These are phyloP conservation scores for Aspidapion aeneum DNA, from an alignment of 2,888 invertebrate genomes.

Conservation along the genomic window DNA sequence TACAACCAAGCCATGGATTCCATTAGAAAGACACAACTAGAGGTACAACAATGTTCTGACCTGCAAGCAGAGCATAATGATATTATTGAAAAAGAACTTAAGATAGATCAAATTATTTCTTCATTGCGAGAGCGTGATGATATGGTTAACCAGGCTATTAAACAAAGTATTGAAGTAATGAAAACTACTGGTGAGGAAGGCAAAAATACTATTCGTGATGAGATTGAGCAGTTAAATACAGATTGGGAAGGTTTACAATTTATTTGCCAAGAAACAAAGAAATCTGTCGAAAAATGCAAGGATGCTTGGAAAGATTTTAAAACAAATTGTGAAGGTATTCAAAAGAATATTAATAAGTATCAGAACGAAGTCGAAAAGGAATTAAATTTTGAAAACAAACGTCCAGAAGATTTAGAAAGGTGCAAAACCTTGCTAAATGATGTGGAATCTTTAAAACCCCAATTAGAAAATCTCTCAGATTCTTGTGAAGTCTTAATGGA, in stretches of 20 bases:
- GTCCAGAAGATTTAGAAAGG: constrained; percentile 71
- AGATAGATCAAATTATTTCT: constrained; percentile 65
- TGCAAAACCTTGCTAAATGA: constrained; percentile 73
- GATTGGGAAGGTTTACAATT: constrained; percentile 82
- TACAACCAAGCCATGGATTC: constrained; percentile 82
- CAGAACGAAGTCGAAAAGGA: constrained; percentile 62
- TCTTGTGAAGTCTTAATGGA: constrained; percentile 85
- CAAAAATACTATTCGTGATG: constrained; percentile 75
- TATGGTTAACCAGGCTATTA: constrained; percentile 68
- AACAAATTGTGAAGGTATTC: constrained; percentile 68
- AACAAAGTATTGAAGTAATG: constrained; percentile 70
- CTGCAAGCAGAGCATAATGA: constrained; percentile 83
- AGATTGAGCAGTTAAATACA: constrained; percentile 72
- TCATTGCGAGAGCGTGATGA: constrained; percentile 70
- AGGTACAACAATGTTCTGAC: constrained; percentile 80
- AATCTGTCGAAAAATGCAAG: constrained; percentile 70
- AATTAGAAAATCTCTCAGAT: constrained; percentile 81
- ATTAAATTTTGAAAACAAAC: constrained; percentile 64
- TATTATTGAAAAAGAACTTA: constrained; percentile 71
- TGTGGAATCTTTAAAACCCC: constrained; percentile 70
- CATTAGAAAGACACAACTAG: constrained; percentile 76
- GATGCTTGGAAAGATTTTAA: constrained; percentile 80
- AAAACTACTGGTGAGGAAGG: constrained; percentile 79
- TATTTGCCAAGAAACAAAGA: constrained; percentile 73
- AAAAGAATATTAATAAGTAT: constrained; percentile 70